Conservation (phyloP, 1,140 invertebrate species). For the Thereuonema tuberculata region DNA sequence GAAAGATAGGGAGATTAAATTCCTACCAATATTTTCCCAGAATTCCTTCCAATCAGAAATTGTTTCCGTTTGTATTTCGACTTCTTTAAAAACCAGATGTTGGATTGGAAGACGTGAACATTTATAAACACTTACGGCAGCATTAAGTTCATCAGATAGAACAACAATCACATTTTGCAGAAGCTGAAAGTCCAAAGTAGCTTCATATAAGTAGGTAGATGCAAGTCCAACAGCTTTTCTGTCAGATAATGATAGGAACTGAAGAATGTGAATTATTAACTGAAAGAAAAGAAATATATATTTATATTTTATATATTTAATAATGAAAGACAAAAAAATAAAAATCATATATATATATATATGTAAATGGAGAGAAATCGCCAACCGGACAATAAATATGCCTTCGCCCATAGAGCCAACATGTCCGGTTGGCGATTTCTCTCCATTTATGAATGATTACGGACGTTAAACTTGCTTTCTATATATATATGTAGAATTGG, state of each 20-base stretch:
- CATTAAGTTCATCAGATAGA: not conserved
- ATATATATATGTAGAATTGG: too few relatives aligned
- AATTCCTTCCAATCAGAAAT: not conserved
- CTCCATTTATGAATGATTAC: too few relatives aligned
- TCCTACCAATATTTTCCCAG: conserved; percentile 5
- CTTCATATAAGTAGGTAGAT: not conserved
- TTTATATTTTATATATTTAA: too few relatives aligned
- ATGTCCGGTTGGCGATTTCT: too few relatives aligned
- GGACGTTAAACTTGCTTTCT: too few relatives aligned
- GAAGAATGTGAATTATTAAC: not conserved
- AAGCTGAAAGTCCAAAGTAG: not conserved
- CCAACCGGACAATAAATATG: too few relatives aligned
- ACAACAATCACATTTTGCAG: not conserved
- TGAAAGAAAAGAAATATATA: not conserved
- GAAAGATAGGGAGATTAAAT: conserved; percentile 31
- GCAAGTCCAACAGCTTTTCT: not conserved
- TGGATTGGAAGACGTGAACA: not conserved
- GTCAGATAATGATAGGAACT: not conserved
- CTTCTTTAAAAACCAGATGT: not conserved
- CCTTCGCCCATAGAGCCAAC: too few relatives aligned
- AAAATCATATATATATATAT: too few relatives aligned
- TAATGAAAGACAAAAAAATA: too few relatives aligned
- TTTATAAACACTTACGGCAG: not conserved
- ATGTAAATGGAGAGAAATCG: too few relatives aligned
- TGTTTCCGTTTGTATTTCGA: not conserved